phyloP scores from a whole-genome alignment of 2,797 vertebrate species.

The Distichodus sexfasciatus region DNA sequence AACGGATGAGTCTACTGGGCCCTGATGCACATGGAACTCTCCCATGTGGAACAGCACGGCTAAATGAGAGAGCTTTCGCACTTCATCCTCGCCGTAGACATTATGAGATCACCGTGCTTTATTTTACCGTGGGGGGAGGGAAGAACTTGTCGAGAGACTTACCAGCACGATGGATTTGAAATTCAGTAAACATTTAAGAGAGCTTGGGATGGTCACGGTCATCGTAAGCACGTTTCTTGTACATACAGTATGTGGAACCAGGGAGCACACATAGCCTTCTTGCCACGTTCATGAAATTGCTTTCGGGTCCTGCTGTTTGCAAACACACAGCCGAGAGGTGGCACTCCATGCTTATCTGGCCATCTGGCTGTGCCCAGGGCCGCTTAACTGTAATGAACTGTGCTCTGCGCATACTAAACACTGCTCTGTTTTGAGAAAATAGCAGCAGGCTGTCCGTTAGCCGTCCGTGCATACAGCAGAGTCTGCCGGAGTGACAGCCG shows the following conservation, averaged over 20 bases:
- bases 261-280: not conserved
- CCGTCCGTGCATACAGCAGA: constrained; percentile 34
- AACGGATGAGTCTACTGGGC: constrained; percentile 55
- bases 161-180: constrained; percentile 8
- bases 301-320: constrained; percentile 33
- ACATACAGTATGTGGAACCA: constrained; percentile 8
- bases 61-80: constrained; percentile 53
- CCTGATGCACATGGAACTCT: constrained; percentile 64
- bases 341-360: constrained; percentile 66
- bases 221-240: constrained; percentile 19
- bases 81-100: constrained; percentile 30
- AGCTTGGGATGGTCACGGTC: not conserved
- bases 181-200: constrained; percentile 9
- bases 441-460: constrained; percentile 37
- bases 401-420: constrained; percentile 56
- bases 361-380: constrained; percentile 22
- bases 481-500: too few species aligned
- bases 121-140: constrained; percentile 15
- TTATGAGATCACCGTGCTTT: constrained; percentile 15
- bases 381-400: constrained; percentile 51
- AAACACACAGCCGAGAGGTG: constrained; percentile 63
- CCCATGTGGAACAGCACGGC: constrained; percentile 56
- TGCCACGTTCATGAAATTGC: constrained; percentile 9
- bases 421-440: constrained; percentile 38
- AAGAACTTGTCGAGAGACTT: constrained; percentile 14